These are phyloP conservation scores for Orthonyx spaldingii DNA, from an alignment of 2,113 vertebrate genomes.

Conservation along the genomic window DNA sequence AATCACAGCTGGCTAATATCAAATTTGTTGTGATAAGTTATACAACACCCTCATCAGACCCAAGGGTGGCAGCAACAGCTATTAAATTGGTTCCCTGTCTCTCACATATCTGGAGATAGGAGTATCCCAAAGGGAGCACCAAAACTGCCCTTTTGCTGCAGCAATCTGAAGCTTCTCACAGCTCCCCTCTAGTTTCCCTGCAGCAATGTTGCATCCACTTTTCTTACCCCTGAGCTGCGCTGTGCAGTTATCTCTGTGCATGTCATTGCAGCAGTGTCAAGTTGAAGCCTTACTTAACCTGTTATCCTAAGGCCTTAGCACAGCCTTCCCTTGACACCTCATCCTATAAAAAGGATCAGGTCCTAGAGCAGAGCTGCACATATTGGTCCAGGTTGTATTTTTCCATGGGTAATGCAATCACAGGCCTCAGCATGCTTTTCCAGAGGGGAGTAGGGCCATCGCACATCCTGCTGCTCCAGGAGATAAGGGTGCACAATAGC, in stretches of 20 bases:
- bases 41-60: not conserved
- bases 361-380: not conserved
- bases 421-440: not conserved
- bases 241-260: not conserved
- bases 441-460: not conserved
- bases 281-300: not conserved
- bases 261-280: not conserved
- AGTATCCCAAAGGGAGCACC: not conserved
- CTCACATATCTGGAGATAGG: not conserved
- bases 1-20: not conserved
- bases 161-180: not conserved
- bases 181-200: not conserved
- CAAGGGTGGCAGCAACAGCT: not conserved
- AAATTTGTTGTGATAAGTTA: not conserved
- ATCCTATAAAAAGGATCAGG: not conserved
- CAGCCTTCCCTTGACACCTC: not conserved
- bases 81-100: not conserved
- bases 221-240: not conserved
- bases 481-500: slow-evolving; percentile 26
- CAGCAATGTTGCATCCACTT: not conserved
- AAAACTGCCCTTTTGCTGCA: not conserved
- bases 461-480: slow-evolving; percentile 18
- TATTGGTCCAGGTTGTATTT: not conserved
- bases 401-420: not conserved
- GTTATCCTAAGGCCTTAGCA: not conserved